Conservation (phyloP, 2,113 vertebrate genomes). For the Manacus vitellinus region DNA sequence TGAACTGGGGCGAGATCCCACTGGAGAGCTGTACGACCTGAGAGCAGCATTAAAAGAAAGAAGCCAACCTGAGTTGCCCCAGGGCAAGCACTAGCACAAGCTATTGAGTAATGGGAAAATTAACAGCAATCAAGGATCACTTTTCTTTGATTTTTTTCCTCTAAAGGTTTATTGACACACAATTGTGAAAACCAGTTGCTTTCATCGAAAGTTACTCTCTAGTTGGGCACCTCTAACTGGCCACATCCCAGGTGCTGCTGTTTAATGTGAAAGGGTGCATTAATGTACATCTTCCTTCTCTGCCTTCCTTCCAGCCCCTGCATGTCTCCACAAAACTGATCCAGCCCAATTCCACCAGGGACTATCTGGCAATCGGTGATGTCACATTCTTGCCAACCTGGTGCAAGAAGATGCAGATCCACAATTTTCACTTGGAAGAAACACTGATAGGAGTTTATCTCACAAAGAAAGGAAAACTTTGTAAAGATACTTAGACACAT, state of each 20-base stretch:
- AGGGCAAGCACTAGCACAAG: background rate
- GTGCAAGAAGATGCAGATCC: background rate
- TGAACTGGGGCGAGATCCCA: background rate
- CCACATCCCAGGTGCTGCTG: background rate
- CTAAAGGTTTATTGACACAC: background rate
- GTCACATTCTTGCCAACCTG: background rate
- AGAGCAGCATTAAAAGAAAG: background rate
- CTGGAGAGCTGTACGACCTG: rapidly evolving
- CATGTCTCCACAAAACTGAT: background rate
- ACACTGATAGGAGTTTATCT: background rate
- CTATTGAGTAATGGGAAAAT: background rate
- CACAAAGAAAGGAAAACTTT: background rate
- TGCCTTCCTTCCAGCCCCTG: background rate
- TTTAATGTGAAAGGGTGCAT: background rate
- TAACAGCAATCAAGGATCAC: background rate
- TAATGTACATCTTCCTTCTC: background rate
- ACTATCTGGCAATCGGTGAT: background rate
- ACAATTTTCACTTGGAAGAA: background rate
- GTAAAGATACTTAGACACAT: background rate
- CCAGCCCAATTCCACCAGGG: background rate
- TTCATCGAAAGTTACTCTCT: background rate
- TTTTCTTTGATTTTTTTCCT: background rate
- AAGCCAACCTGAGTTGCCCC: background rate
- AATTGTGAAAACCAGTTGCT: background rate
- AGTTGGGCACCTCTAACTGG: background rate